These are phyloP conservation scores for Xanthorhoe designata DNA, from an alignment of 2,888 invertebrate species.

Conservation along the genomic window DNA sequence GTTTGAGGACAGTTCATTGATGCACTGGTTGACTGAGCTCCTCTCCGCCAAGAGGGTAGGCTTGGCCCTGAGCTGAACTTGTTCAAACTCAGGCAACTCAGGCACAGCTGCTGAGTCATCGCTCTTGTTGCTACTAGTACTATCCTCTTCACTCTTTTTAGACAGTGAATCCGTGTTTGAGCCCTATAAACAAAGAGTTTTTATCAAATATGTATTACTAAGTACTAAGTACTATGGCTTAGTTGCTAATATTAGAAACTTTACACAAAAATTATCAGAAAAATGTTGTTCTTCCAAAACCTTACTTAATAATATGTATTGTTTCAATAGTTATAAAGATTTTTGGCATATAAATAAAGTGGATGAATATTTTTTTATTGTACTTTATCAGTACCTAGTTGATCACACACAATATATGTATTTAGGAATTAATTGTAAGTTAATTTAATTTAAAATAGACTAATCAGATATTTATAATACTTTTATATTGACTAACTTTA, in stretches of 20 bases:
- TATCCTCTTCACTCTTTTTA: constrained; percentile 70
- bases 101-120: constrained; percentile 63
- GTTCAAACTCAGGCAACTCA: constrained; percentile 68
- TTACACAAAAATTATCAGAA: too few species aligned
- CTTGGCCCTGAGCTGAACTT: constrained; percentile 74
- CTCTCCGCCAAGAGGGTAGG: constrained; percentile 71
- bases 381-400: too few species aligned
- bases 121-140: constrained; percentile 67
- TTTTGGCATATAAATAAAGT: neutral
- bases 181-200: constrained; percentile 52
- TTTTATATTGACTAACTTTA: constrained; percentile 6
- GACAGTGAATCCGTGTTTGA: constrained; percentile 73
- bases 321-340: too few species aligned
- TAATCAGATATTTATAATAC: neutral
- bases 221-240: too few species aligned
- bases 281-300: too few species aligned
- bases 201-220: too few species aligned
- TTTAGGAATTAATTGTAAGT: too few species aligned
- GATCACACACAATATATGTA: too few species aligned
- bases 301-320: too few species aligned
- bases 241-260: too few species aligned
- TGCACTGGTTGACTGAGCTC: constrained; percentile 87
- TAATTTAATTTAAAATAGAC: neutral
- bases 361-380: too few species aligned
- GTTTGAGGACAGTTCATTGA: constrained; percentile 89